Evolutionary conservation across 1,140 invertebrate species (phyloP).

Genomic region (Contarinia nasturtii): DNA sequence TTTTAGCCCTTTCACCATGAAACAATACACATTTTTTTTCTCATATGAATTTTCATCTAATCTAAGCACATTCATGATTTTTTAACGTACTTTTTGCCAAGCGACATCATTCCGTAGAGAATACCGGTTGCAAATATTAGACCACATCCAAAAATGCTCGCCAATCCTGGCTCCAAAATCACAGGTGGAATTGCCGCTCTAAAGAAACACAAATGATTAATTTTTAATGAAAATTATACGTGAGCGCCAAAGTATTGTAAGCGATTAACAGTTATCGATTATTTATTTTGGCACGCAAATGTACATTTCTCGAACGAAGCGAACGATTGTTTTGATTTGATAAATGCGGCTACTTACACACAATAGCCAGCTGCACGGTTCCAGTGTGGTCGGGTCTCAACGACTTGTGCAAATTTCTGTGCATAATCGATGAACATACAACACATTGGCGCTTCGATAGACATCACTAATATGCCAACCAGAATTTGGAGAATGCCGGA

Average conservation of each 20-base stretch:
- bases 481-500: constrained; percentile 78
- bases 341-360: constrained; percentile 43
- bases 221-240: constrained; percentile 3
- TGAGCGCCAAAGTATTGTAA: too few relatives aligned
- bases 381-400: constrained; percentile 72
- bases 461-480: constrained; percentile 65
- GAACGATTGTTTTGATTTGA: background rate
- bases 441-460: constrained; percentile 85
- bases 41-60: too few relatives aligned
- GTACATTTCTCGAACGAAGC: background rate
- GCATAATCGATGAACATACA: constrained; percentile 89
- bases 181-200: constrained; percentile 61
- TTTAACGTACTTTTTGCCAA: constrained; percentile 71
- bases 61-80: background rate
- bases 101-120: constrained; percentile 83
- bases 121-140: constrained; percentile 74
- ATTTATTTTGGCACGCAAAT: background rate
- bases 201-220: constrained; percentile 15
- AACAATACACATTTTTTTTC: too few relatives aligned
- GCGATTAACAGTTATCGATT: background rate
- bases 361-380: constrained; percentile 75
- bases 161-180: constrained; percentile 52
- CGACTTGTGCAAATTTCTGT: constrained; percentile 56
- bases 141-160: constrained; percentile 68
- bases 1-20: too few relatives aligned